phyloP scores from a whole-genome alignment of 1,140 invertebrate genomes.

The Bombus turneri region DNA sequence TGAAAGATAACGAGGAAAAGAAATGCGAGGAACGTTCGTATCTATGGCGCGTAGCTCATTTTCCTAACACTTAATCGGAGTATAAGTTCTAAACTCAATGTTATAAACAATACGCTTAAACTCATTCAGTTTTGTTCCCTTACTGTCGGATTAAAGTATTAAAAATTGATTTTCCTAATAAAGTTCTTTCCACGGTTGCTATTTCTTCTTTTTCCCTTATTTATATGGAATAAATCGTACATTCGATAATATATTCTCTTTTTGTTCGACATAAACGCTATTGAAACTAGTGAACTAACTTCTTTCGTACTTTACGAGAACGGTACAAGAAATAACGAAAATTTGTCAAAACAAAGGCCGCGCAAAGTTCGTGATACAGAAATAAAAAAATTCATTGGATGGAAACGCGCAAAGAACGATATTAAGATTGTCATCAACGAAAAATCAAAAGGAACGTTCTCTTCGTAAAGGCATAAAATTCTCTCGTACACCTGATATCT shows the following conservation, averaged over 20 bases:
- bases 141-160: neutral
- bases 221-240: neutral
- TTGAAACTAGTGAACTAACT: neutral
- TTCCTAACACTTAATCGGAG: too few relatives aligned
- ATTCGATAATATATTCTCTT: neutral
- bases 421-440: neutral
- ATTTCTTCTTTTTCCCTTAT: neutral
- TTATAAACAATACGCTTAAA: too few relatives aligned
- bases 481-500: neutral
- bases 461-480: neutral
- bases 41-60: too few relatives aligned
- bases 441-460: neutral
- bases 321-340: neutral
- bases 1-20: too few relatives aligned
- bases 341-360: neutral
- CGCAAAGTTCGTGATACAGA: neutral
- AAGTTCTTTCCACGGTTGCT: neutral
- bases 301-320: neutral
- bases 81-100: too few relatives aligned
- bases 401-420: neutral
- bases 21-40: too few relatives aligned
- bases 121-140: too few relatives aligned
- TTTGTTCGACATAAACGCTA: neutral
- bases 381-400: neutral
- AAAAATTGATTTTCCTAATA: neutral